These are phyloP conservation scores for Hippocampus mohnikei DNA, from an alignment of 2,113 vertebrate genomes.

Conservation along the genomic window DNA sequence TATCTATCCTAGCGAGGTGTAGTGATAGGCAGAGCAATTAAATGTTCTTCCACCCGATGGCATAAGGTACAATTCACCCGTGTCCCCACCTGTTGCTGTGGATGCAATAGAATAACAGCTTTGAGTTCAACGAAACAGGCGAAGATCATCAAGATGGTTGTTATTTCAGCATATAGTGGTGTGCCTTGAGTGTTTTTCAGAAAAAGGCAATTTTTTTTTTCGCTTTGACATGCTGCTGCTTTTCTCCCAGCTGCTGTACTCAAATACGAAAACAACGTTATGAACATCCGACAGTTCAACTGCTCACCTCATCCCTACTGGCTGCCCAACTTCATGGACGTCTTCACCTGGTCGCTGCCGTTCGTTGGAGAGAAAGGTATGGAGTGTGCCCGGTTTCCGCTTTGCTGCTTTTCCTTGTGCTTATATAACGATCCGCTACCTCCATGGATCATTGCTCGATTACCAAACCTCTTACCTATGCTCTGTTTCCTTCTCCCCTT, in stretches of 20 bases:
- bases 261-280: slow-evolving; percentile 83
- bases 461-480: not conserved
- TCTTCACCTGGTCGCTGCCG: slow-evolving; percentile 82
- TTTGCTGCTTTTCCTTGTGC: not conserved
- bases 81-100: not conserved
- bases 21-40: no score
- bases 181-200: no score
- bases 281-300: slow-evolving; percentile 83
- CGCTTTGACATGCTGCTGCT: not conserved
- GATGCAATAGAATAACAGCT: not conserved
- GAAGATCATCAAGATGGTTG: no score
- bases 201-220: no score
- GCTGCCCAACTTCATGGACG: slow-evolving; percentile 84
- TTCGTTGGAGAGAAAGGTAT: slow-evolving; percentile 80
- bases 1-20: no score
- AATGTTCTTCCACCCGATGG: no score
- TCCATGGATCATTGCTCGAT: not conserved
- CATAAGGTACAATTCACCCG: not conserved
- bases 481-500: slow-evolving; percentile 22
- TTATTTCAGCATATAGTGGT: no score
- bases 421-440: slow-evolving; percentile 1
- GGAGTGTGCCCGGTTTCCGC: not conserved
- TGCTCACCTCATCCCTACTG: slow-evolving; percentile 82
- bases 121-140: no score
- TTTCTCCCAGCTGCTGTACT: slow-evolving; percentile 74